Evolutionary conservation across 2,888 invertebrate species (phyloP).

Genomic region (Laspeyria flexula): DNA sequence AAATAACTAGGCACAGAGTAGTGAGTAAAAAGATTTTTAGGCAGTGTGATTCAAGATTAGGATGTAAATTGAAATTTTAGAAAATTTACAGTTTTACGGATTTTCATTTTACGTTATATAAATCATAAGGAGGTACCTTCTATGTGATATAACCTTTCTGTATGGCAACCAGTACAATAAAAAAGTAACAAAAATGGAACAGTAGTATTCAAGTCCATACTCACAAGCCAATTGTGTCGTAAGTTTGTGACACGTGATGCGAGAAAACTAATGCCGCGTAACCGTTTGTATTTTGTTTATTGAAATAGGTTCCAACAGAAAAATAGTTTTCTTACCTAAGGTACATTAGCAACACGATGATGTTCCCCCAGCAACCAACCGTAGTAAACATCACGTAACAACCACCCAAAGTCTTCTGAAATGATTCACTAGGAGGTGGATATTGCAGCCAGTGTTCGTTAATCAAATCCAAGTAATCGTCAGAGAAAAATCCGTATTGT

Average conservation of each 20-base stretch:
- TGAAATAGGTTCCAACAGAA: neutral
- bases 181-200: too few relatives aligned
- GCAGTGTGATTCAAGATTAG: too few relatives aligned
- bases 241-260: neutral
- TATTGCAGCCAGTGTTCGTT: conserved; percentile 91
- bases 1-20: too few relatives aligned
- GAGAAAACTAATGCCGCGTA: neutral
- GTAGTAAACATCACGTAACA: conserved; percentile 88
- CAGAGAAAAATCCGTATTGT: conserved; percentile 83
- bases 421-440: conserved; percentile 85
- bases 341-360: conserved; percentile 90
- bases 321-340: conserved; percentile 83
- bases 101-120: too few relatives aligned
- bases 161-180: too few relatives aligned
- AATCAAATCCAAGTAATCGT: conserved; percentile 86
- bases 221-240: too few relatives aligned
- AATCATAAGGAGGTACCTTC: too few relatives aligned
- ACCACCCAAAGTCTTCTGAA: conserved; percentile 87
- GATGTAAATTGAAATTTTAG: too few relatives aligned
- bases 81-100: too few relatives aligned
- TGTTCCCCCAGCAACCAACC: conserved; percentile 90
- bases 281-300: neutral
- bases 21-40: too few relatives aligned
- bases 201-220: too few relatives aligned
- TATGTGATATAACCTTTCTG: too few relatives aligned